These are phyloP conservation scores for Acropora tenuis DNA, from an alignment of 64 coral and sea anemone genomes.

Conservation along the genomic window DNA sequence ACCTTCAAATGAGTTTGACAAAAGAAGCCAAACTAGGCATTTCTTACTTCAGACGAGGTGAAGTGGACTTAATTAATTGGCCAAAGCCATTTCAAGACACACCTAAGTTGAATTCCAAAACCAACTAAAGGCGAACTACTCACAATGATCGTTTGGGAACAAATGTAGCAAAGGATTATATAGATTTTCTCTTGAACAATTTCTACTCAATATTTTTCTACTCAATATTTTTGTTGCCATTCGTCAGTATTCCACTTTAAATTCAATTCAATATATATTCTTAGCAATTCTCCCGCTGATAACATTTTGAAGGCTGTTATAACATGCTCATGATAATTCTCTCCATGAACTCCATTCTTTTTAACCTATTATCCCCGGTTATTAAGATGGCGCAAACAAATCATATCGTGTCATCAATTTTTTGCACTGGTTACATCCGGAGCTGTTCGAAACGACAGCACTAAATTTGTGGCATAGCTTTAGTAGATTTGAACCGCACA, in stretches of 20 bases:
- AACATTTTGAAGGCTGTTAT: not conserved
- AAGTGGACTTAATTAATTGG: not conserved
- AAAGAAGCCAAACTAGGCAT: not conserved
- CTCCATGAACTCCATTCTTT: not conserved
- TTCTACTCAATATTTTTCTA: not conserved
- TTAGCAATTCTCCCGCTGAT: not conserved
- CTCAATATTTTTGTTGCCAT: not conserved
- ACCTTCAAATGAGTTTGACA: not conserved
- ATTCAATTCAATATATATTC: not conserved
- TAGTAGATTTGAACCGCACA: constrained; percentile 4
- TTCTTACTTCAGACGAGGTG: not conserved
- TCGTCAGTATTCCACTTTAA: no score
- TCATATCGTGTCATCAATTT: not conserved
- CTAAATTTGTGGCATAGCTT: no score
- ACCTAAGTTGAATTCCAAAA: not conserved
- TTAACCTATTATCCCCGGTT: not conserved
- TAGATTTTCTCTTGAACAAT: not conserved
- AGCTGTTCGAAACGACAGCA: no score
- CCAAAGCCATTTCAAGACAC: not conserved
- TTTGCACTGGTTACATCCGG: no score
- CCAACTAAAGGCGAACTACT: not conserved
- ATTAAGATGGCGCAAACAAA: not conserved
- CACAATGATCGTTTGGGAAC: not conserved
- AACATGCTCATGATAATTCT: not conserved
- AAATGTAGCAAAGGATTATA: not conserved